Base-by-base conservation (phyloP, 2,797 vertebrate genomes). In the Gymnodraco acuticeps region DNA sequence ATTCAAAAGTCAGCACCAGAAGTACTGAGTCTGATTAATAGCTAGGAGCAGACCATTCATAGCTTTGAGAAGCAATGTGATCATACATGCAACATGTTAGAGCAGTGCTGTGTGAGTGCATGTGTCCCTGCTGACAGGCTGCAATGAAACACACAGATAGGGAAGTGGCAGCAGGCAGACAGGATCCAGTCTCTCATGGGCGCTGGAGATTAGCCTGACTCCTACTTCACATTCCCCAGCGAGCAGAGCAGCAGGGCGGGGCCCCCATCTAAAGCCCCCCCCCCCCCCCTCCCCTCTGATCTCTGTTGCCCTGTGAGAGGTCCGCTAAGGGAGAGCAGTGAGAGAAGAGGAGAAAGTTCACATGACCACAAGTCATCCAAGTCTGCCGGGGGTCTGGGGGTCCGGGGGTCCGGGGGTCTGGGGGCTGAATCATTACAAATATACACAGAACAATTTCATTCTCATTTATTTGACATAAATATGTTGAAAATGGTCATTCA, bases 131-230 rank as follows among this genome's bases (percentile, higher is more conserved):
- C 91, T 96, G 96, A 97, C 96, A 97, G 95, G 93, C 93, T 95
- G 95, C 95, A 96, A 96, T 94, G 95, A 96, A 96, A 96, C 94
- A 95, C 94, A 92, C 95, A 95, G 95, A 96, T 96, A 95, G 94
- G 92, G 93, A 94, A 91, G 92, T 93, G 93, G 95, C 93, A 94
- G 95, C 89, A 94, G 96, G 95, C 96, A 96, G 96, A 96, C 95
- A 95, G 96, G 96, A 96, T 96, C 95, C 96, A 95, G 95, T 93
- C 93, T 94, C 95, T 93, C 92, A 45, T 89, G 87, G 94, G 92
- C 86, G 90, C 93, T 93, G 93, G 94, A 95, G 95, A 96, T 97
- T 96, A 96, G 92, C 85, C 82, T 95, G 95, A 95, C 94, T 96
- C 95, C 94, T 94, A 92, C 94, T 87, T 31, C 89, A 82, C 96